A percentile compares a stretch with the other conserved stretches of the same genome.
phyloP scores from a whole-genome alignment of 2,888 invertebrate genomes.

The Pristionchus mayeri region DNA sequence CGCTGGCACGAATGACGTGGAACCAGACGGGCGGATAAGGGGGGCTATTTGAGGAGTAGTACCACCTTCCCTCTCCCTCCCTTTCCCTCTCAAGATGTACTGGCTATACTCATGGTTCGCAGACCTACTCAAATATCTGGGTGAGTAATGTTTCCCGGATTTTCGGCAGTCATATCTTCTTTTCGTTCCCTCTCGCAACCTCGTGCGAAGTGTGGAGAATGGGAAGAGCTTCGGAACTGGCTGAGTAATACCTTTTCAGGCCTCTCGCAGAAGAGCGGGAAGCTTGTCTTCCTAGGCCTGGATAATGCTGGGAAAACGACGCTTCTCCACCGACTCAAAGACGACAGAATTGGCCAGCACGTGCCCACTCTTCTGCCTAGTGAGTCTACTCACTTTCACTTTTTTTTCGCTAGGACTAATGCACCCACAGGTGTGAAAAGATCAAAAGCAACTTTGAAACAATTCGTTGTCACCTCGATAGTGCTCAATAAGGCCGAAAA shows the following conservation, averaged over 20 bases:
- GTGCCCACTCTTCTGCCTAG: conserved; percentile 99
- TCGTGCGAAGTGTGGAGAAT: too few relatives aligned
- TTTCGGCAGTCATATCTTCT: background rate
- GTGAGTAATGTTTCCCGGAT: conserved; percentile 70
- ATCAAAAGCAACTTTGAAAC: too few relatives aligned
- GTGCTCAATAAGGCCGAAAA: too few relatives aligned
- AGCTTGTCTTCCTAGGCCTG: conserved; percentile 95
- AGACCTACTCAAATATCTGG: conserved; percentile 77
- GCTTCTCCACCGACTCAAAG: conserved; percentile 98
- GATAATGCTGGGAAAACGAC: conserved; percentile 99
- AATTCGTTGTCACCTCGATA: too few relatives aligned
- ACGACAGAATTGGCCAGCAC: conserved; percentile 98
- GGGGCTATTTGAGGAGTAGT: too few relatives aligned
- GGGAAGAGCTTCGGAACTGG: too few relatives aligned
- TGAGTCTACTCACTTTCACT: too few relatives aligned
- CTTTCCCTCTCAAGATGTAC: too few relatives aligned
- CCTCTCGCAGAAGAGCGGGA: conserved; percentile 98
- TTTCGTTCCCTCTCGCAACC: background rate
- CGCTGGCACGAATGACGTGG: background rate
- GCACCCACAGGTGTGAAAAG: too few relatives aligned
- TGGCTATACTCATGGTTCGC: conserved; percentile 78
- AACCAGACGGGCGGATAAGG: background rate
- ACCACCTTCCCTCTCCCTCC: too few relatives aligned
- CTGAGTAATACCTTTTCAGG: conserved; percentile 80
- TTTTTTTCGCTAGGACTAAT: too few relatives aligned